Evolutionary conservation across 2,888 invertebrate genomes (phyloP), one percentile per base, ranked within the genome.

Genomic region (Drosophila picticornis): DNA sequence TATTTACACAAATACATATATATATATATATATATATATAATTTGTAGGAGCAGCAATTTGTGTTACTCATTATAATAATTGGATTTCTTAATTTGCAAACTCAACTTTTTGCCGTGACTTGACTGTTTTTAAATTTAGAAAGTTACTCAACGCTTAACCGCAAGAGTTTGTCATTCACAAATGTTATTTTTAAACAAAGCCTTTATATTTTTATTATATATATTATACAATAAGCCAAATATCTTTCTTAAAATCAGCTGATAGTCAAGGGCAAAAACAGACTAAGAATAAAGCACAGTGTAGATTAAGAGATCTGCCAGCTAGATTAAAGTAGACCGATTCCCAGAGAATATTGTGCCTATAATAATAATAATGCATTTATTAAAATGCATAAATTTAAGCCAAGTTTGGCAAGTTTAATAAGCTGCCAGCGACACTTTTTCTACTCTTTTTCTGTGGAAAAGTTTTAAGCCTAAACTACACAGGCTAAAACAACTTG

Each of bases 401-500:
- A 36, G 10, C 1, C 6, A 11, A 36, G 2, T 0, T 16, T 52
- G 25, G 22, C 36, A 11, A 38, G 27, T 38, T 10, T 9, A 16
- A 40, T 5, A 22, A 40, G 11, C 19, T 29, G 0, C 25, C 11
- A 19, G 31, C 11, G 1, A 32, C 16, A n/a, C n/a, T n/a, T n/a
- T n/a, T n/a, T n/a, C n/a, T n/a, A n/a, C n/a, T n/a, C n/a, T n/a
- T n/a, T n/a, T n/a, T n/a, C 36, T 38, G 13, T 6, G 6, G 10
- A 43, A 57, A 57, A 57, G 31, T 57, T 43, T 16, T 11, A 16
- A 22, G 40, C 22, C 22, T 25, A 16, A 43, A 31, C 57, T 25
- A 6, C 0, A 29, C 11, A 27, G 29, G 29, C 29, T 56, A 38
- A 36, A 27, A n/a, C 10, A 31, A 57, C 22, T 43, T 16, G 40